Evolutionary conservation across 2,113 vertebrate genomes (phyloP).

Genomic region (Sialia sialis): DNA sequence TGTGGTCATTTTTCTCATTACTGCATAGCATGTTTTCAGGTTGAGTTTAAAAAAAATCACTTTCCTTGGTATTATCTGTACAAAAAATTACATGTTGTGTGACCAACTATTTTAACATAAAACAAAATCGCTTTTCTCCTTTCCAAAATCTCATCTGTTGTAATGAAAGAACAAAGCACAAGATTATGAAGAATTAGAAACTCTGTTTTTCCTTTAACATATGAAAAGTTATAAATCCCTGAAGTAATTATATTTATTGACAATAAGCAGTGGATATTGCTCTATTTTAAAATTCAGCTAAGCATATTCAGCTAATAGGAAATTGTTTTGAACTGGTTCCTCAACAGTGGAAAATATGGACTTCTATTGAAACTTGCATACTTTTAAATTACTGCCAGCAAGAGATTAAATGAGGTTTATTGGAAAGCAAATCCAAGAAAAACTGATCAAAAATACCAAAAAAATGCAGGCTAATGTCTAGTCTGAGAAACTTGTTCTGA

Average conservation of each 20-base stretch:
- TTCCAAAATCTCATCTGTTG: background rate
- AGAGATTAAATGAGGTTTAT: background rate
- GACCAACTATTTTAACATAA: background rate
- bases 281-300: background rate
- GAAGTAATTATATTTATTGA: background rate
- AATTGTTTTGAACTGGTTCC: background rate
- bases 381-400: background rate
- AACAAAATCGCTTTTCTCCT: background rate
- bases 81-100: background rate
- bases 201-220: background rate
- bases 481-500: background rate
- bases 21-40: background rate
- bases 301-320: background rate
- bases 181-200: background rate
- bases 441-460: background rate
- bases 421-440: background rate
- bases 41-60: background rate
- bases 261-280: background rate
- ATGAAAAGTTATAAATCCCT: background rate
- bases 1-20: background rate
- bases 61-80: background rate
- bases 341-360: background rate
- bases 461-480: background rate
- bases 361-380: background rate
- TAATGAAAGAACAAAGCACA: background rate